Evolutionary conservation across 2,888 invertebrate species (phyloP).

Genomic region (Cordylochernes scorpioides): DNA sequence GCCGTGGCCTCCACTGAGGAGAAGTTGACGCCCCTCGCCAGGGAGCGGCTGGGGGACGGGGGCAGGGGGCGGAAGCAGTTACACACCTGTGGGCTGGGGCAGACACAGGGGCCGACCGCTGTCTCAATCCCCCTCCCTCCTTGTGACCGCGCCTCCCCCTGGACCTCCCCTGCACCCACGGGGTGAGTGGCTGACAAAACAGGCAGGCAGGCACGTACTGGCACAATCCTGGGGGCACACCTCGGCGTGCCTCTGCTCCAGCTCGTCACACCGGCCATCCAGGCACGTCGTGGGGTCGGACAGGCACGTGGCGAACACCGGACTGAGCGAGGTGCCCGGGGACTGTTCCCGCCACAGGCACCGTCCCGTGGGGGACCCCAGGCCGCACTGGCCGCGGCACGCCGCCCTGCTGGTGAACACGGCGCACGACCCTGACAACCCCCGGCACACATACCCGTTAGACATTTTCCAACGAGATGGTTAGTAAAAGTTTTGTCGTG

Average conservation of each 20-base stretch:
- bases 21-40: neutral
- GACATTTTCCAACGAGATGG: too few relatives aligned
- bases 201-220: too few relatives aligned
- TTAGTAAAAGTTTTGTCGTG: too few relatives aligned
- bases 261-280: constrained; percentile 38
- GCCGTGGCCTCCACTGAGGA: neutral
- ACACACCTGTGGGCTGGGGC: constrained; percentile 18
- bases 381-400: constrained; percentile 2
- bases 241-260: constrained; percentile 31
- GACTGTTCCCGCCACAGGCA: constrained; percentile 5
- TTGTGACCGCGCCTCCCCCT: neutral
- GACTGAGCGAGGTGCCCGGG: constrained; percentile 1
- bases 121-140: constrained; percentile 23
- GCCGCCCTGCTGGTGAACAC: neutral
- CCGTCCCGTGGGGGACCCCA: constrained; percentile 1
- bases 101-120: constrained; percentile 28
- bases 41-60: neutral
- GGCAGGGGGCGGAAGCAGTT: constrained; percentile 1
- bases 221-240: constrained; percentile 50
- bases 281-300: constrained; percentile 36
- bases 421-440: too few relatives aligned
- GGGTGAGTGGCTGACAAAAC: too few relatives aligned
- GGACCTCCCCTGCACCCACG: constrained; percentile 3
- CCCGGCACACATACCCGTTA: too few relatives aligned
- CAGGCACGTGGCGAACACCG: constrained; percentile 31